These are phyloP conservation scores for Sarcophaga subvicina DNA, from an alignment of 2,888 invertebrate species.

Conservation along the genomic window DNA sequence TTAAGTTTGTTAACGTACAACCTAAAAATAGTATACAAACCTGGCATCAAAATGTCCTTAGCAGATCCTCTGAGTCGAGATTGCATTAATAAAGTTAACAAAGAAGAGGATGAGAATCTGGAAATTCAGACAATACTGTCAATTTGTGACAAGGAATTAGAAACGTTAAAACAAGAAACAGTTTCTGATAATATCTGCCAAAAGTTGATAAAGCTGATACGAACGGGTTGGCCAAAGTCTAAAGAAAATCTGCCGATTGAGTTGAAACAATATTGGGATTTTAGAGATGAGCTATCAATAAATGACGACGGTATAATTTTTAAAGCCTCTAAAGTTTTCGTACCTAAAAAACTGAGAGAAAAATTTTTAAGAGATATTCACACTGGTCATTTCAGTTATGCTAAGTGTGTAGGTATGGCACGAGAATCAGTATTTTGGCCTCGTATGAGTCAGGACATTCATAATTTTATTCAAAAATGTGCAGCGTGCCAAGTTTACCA, in stretches of 20 bases:
- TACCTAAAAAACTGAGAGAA: neutral
- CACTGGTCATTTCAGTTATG: slow-evolving; percentile 39
- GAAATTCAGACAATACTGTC: neutral
- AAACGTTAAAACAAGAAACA: neutral
- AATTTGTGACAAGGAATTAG: neutral
- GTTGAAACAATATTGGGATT: neutral
- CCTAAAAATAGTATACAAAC: too few species aligned
- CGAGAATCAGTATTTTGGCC: slow-evolving; percentile 36
- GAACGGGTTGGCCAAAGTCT: neutral
- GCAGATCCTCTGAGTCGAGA: too few species aligned
- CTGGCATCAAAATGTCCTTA: too few species aligned
- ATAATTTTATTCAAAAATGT: slow-evolving; percentile 27
- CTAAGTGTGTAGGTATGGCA: slow-evolving; percentile 17
- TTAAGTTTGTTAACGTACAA: too few species aligned
- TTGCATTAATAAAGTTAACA: too few species aligned
- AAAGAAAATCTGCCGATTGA: neutral
- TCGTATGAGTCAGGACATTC: slow-evolving; percentile 19
- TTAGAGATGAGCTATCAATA: neutral
- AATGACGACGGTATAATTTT: neutral
- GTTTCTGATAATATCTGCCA: neutral
- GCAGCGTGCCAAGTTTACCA: slow-evolving; percentile 31
- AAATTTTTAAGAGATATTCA: slow-evolving; percentile 28
- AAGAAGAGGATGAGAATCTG: too few species aligned
- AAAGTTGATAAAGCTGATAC: neutral
- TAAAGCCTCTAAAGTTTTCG: neutral